A percentile compares a stretch with the other conserved stretches of the same genome.
phyloP scores from a whole-genome alignment of 2,888 invertebrate species.

The Empis stercorea region DNA sequence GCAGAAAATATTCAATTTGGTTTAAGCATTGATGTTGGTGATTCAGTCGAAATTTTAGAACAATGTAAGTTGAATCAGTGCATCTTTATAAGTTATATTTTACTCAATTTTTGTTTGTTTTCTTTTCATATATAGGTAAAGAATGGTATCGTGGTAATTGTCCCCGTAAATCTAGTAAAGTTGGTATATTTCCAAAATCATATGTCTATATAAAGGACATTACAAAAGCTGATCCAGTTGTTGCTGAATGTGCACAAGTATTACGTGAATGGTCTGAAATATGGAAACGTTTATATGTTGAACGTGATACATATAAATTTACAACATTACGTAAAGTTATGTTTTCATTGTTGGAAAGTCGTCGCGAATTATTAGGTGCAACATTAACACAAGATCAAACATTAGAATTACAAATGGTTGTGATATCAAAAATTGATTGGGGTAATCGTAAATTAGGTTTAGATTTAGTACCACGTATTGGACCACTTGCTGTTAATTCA shows the following conservation, averaged over 20 bases:
- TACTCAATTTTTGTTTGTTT: no score
- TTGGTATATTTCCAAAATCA: conserved; percentile 64
- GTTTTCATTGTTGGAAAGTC: conserved; percentile 74
- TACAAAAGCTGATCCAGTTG: conserved; percentile 77
- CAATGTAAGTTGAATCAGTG: conserved; percentile 54
- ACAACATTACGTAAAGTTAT: conserved; percentile 77
- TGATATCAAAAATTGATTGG: conserved; percentile 90
- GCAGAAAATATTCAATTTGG: conserved; percentile 68
- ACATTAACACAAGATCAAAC: conserved; percentile 88
- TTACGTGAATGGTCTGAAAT: conserved; percentile 86
- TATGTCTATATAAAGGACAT: conserved; percentile 80
- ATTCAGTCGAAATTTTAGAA: conserved; percentile 82
- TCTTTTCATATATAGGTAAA: no score
- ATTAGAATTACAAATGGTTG: conserved; percentile 68
- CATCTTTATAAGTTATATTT: no score
- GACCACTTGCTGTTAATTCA: conserved; percentile 80
- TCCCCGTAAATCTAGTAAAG: conserved; percentile 53
- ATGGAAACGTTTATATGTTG: conserved; percentile 87
- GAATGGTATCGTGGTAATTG: conserved; percentile 79
- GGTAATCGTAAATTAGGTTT: conserved; percentile 86
- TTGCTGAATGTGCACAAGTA: conserved; percentile 80
- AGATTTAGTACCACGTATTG: conserved; percentile 82
- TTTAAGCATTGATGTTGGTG: conserved; percentile 77
- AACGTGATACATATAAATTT: conserved; percentile 73
- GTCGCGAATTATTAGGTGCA: conserved; percentile 72